These are phyloP conservation scores for Antennarius maculatus DNA, from an alignment of 2,797 vertebrate species.

Conservation along the genomic window DNA sequence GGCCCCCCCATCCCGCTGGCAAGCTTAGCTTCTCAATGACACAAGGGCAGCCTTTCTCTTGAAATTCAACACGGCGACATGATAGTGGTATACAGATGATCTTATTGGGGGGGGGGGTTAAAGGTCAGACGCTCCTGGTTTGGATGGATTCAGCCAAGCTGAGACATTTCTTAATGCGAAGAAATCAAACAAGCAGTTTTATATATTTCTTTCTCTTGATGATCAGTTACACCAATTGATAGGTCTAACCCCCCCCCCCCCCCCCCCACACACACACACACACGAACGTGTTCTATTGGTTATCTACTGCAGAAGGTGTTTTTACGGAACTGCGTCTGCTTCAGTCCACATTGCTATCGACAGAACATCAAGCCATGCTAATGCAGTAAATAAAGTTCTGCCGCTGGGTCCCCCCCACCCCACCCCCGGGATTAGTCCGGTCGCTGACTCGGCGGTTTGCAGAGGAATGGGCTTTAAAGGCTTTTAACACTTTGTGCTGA, in stretches of 20 bases:
- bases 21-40: conserved; percentile 72
- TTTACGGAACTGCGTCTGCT: not conserved
- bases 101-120: conserved; percentile 35
- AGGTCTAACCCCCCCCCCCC: no score
- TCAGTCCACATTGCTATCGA: conserved; percentile 13
- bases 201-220: not conserved
- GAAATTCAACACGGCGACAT: conserved; percentile 51
- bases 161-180: conserved; percentile 11
- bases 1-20: conserved; percentile 55
- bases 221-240: not conserved
- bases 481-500: conserved; percentile 73
- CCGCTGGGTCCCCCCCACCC: conserved; percentile 30
- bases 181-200: conserved; percentile 15
- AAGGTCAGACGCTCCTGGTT: conserved; percentile 54
- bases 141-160: conserved; percentile 43
- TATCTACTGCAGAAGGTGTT: not conserved
- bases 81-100: conserved; percentile 48
- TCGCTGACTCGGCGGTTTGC: conserved; percentile 69
- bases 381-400: conserved; percentile 41
- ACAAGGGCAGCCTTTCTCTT: conserved; percentile 68
- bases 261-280: no score
- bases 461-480: conserved; percentile 67
- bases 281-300: conserved; percentile 25
- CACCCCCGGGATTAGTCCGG: conserved; percentile 66
- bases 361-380: conserved; percentile 39